Evolutionary conservation across 2,797 vertebrate genomes (phyloP).

Genomic region (Helostoma temminkii): DNA sequence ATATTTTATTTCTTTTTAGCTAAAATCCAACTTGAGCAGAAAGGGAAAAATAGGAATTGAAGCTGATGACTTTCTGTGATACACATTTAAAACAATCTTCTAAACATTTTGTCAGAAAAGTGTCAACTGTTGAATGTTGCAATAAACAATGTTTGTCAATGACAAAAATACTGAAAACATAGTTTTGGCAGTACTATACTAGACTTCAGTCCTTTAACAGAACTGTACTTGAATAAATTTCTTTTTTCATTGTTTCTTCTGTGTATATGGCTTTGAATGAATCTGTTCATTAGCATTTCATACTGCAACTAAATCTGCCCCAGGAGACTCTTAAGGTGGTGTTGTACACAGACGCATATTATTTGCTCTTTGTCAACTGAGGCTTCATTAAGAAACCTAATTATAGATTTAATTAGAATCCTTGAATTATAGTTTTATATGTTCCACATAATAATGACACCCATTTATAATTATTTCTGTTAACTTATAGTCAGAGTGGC

Average conservation of each 20-base stretch:
- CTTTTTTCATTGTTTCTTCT: slow-evolving; percentile 25
- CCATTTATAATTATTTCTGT: slow-evolving; percentile 46
- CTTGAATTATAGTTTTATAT: slow-evolving; percentile 73
- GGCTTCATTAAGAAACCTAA: slow-evolving; percentile 80
- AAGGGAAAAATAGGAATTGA: background rate
- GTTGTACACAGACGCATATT: slow-evolving; percentile 72
- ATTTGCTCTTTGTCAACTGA: slow-evolving; percentile 80
- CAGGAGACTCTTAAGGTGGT: slow-evolving; percentile 68
- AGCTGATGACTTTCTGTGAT: background rate
- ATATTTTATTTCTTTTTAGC: too few relatives aligned
- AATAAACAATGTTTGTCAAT: background rate
- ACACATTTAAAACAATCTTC: background rate
- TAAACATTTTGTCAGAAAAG: background rate
- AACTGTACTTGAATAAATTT: slow-evolving; percentile 7
- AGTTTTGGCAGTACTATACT: background rate
- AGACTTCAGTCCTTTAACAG: slow-evolving; percentile 23
- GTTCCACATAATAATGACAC: slow-evolving; percentile 71
- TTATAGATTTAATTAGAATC: slow-evolving; percentile 83
- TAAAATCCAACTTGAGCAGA: background rate
- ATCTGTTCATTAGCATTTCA: slow-evolving; percentile 77
- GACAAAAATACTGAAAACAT: too few relatives aligned
- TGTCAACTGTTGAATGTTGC: background rate
- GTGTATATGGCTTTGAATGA: slow-evolving; percentile 61
- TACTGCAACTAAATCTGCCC: slow-evolving; percentile 64
- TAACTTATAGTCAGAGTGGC: slow-evolving; percentile 42